A percentile compares a stretch with the other conserved stretches of the same genome.
Conservation (phyloP, 1,140 invertebrate species). For the Andrena cerasifolii region DNA sequence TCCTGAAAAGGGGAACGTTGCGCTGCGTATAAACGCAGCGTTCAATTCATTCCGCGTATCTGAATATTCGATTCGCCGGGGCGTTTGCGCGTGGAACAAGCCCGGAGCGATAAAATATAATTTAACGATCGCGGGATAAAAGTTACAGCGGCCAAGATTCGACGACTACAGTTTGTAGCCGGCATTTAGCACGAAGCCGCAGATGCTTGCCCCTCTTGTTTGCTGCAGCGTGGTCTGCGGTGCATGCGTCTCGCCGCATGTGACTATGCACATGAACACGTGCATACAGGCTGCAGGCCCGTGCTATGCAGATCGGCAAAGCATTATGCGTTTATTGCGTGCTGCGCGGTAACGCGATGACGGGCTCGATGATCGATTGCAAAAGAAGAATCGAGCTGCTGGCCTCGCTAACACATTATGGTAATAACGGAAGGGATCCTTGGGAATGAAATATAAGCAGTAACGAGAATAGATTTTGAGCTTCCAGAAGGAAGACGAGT, state of each 20-base stretch:
- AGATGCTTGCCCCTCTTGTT: slow-evolving; percentile 17
- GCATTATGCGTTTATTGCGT: slow-evolving; percentile 14
- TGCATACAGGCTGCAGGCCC: slow-evolving; percentile 40
- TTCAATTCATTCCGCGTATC: neutral
- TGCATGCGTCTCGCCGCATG: slow-evolving; percentile 17
- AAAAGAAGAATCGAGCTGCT: neutral
- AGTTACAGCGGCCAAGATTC: slow-evolving; percentile 3
- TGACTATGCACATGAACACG: slow-evolving; percentile 33
- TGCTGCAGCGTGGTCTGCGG: slow-evolving; percentile 29
- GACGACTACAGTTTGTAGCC: neutral
- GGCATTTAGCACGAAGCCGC: slow-evolving; percentile 11
- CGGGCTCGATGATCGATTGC: neutral
- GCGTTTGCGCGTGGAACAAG: neutral
- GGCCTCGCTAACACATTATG: too few relatives aligned
- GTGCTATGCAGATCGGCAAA: neutral
- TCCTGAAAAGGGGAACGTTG: neutral
- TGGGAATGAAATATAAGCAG: too few relatives aligned
- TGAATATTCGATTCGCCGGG: neutral
- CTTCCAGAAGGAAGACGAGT: too few relatives aligned
- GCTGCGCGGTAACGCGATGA: neutral
- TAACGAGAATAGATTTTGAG: too few relatives aligned
- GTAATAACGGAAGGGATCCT: too few relatives aligned
- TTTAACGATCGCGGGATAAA: neutral
- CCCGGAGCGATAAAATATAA: slow-evolving; percentile 4
- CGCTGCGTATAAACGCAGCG: too few relatives aligned